Evolutionary conservation across 2,113 vertebrate genomes (phyloP).

Genomic region (Seriola dumerili): DNA sequence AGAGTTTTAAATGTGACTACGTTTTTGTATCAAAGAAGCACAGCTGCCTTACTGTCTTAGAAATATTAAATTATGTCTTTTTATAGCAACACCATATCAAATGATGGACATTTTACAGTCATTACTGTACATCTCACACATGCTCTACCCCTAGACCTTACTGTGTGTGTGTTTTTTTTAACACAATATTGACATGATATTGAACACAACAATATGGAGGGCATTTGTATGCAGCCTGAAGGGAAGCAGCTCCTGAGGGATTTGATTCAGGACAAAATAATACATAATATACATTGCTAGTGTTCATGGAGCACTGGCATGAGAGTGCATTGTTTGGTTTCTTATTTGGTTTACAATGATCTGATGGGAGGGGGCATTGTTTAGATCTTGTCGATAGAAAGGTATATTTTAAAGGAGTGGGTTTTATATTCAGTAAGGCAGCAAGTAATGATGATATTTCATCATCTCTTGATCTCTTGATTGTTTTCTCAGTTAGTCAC

Average conservation of each 20-base stretch:
- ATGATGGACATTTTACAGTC: neutral
- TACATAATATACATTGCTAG: neutral
- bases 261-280: neutral
- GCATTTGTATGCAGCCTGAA: conserved; percentile 7
- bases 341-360: neutral
- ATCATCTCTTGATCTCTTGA: neutral
- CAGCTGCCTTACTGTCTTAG: neutral
- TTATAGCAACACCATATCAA: neutral
- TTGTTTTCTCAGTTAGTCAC: neutral
- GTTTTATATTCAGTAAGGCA: neutral
- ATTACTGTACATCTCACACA: neutral
- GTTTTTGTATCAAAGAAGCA: neutral
- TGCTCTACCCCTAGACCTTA: neutral
- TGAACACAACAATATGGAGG: neutral
- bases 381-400: neutral
- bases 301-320: conserved; percentile 1
- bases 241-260: conserved; percentile 12
- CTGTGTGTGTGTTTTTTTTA: neutral
- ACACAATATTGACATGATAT: too few species aligned
- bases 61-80: neutral
- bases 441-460: neutral
- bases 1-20: neutral
- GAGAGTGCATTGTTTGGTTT: neutral
- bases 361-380: neutral
- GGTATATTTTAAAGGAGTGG: too few species aligned